phyloP scores from a whole-genome alignment of 2,888 invertebrate species.

The Chironomus riparius region DNA sequence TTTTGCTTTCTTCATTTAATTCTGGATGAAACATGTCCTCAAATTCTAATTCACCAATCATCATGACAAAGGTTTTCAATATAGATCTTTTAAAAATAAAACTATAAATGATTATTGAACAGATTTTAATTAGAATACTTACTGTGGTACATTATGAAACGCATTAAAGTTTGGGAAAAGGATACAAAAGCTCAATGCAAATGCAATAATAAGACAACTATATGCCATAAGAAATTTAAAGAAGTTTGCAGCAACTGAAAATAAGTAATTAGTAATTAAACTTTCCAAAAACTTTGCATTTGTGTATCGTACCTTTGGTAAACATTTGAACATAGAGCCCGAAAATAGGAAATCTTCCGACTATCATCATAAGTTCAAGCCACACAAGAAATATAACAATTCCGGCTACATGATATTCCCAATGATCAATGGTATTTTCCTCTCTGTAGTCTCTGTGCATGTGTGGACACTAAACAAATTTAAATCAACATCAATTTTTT shows the following conservation, averaged over 20 bases:
- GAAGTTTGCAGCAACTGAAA: slow-evolving; percentile 66
- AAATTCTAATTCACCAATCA: slow-evolving; percentile 79
- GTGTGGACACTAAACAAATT: slow-evolving; percentile 16
- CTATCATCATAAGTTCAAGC: slow-evolving; percentile 77
- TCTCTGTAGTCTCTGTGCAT: slow-evolving; percentile 29
- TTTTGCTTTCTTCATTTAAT: slow-evolving; percentile 36
- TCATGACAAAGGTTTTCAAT: slow-evolving; percentile 76
- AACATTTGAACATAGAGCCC: slow-evolving; percentile 84
- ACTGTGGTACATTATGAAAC: slow-evolving; percentile 51
- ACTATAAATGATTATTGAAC: background rate
- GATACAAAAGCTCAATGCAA: slow-evolving; percentile 72
- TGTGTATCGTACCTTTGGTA: slow-evolving; percentile 51
- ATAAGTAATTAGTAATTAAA: background rate
- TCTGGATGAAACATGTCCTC: slow-evolving; percentile 69
- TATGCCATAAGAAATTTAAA: slow-evolving; percentile 72
- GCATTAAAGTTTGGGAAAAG: slow-evolving; percentile 68
- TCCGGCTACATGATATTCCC: slow-evolving; percentile 76
- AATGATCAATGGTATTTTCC: slow-evolving; percentile 43
- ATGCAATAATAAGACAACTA: slow-evolving; percentile 69
- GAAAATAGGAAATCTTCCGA: slow-evolving; percentile 76
- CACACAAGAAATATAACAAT: slow-evolving; percentile 70
- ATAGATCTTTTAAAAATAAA: slow-evolving; percentile 39
- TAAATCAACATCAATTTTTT: too few species aligned
- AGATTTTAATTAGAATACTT: background rate
- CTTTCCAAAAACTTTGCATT: background rate